Conservation (phyloP, 2,797 vertebrate species). For the Hoplostethus mediterraneus region DNA sequence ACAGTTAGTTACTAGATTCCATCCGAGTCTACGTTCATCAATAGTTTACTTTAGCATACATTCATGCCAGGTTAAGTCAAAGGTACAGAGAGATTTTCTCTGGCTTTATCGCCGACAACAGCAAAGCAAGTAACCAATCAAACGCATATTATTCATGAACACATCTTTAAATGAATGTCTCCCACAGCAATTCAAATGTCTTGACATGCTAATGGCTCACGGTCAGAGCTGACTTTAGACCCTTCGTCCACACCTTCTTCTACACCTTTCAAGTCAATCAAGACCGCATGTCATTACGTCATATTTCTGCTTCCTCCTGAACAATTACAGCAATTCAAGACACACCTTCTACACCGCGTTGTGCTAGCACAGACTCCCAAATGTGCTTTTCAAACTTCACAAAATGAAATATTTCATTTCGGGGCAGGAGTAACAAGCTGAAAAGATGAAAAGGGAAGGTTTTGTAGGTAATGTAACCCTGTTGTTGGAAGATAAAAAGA, state of each 20-base stretch:
- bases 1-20: background rate
- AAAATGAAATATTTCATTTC: conserved; percentile 1
- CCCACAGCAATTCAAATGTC: conserved; percentile 6
- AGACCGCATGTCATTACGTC: conserved; percentile 33
- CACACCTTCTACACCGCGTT: background rate
- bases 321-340: background rate
- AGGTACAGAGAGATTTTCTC: conserved; percentile 5
- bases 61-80: conserved; percentile 24
- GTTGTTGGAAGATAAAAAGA: too few relatives aligned
- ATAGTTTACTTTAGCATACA: conserved; percentile 34
- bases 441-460: background rate
- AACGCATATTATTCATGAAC: conserved; percentile 6
- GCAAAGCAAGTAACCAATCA: conserved; percentile 41
- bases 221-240: too few relatives aligned
- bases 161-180: conserved; percentile 16
- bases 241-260: conserved; percentile 34
- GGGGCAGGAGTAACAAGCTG: too few relatives aligned
- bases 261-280: conserved; percentile 13
- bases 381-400: conserved; percentile 7
- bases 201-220: background rate
- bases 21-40: background rate
- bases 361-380: background rate
- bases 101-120: background rate
- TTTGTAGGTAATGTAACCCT: background rate
- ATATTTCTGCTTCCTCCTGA: conserved; percentile 17